Evolutionary conservation across 2,113 vertebrate species (phyloP).

Genomic region (Plestiodon gilberti): DNA sequence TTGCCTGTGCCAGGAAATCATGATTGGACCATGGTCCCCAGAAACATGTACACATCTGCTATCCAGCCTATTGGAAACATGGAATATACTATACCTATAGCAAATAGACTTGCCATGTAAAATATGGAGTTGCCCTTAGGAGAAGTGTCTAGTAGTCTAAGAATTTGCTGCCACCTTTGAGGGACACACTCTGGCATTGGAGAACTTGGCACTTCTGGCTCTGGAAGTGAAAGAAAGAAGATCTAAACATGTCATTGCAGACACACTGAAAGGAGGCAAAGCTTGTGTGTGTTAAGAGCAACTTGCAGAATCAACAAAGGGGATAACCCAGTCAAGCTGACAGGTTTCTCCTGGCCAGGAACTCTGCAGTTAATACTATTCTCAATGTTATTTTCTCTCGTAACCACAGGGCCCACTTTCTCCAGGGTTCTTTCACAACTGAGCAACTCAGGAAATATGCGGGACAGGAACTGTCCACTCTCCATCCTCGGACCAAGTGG

Average conservation of each 20-base stretch:
- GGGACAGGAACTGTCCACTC: constrained; percentile 76
- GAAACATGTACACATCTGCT: too few species aligned
- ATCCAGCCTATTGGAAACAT: too few species aligned
- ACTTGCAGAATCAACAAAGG: neutral
- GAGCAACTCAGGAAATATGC: constrained; percentile 78
- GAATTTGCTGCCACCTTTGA: neutral
- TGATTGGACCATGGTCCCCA: too few species aligned
- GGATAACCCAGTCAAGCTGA: neutral
- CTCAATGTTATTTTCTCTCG: constrained; percentile 26
- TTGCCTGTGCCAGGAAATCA: too few species aligned
- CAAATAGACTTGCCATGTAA: too few species aligned
- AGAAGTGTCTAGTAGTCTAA: too few species aligned
- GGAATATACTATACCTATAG: too few species aligned
- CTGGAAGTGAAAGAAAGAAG: neutral
- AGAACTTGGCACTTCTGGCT: neutral
- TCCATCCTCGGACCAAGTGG: constrained; percentile 81
- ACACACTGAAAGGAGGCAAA: neutral
- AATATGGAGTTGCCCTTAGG: neutral
- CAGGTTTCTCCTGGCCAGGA: constrained; percentile 13
- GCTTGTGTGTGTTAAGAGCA: neutral
- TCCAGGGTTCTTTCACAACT: constrained; percentile 79
- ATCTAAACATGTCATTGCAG: neutral
- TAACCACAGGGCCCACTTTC: constrained; percentile 84
- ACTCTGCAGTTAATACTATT: neutral
- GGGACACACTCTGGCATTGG: neutral